Evolutionary conservation across 2,113 vertebrate genomes (phyloP).

Genomic region (Chaetura pelagica): DNA sequence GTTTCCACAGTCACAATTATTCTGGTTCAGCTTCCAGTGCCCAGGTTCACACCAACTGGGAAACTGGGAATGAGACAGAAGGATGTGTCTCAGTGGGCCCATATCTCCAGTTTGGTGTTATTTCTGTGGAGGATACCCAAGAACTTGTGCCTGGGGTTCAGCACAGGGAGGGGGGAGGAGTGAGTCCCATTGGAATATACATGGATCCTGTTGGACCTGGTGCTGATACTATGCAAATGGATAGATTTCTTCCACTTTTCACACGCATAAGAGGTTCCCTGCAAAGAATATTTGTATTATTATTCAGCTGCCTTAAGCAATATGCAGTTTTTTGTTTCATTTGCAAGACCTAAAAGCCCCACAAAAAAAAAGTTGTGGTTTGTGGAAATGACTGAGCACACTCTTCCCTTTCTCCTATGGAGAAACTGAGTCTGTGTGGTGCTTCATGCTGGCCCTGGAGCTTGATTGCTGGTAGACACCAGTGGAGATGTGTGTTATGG

Average conservation of each 20-base stretch:
- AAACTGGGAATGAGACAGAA: neutral
- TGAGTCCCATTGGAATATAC: neutral
- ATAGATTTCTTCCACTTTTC: neutral
- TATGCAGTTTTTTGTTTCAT: neutral
- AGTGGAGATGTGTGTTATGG: neutral
- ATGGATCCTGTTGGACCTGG: neutral
- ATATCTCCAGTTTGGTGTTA: neutral
- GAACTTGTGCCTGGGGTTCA: neutral
- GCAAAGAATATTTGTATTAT: neutral
- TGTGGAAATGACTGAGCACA: neutral
- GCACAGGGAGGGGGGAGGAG: neutral
- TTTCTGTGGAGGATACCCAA: rapidly evolving
- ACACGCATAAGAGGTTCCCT: neutral
- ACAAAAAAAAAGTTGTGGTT: neutral
- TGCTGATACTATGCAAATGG: neutral
- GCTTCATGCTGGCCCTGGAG: rapidly evolving
- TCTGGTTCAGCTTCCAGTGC: neutral
- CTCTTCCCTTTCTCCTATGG: neutral
- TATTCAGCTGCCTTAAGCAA: neutral
- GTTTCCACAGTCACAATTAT: neutral
- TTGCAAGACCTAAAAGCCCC: neutral
- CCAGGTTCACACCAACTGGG: neutral
- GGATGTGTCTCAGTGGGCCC: neutral
- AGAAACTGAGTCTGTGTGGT: neutral
- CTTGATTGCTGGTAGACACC: neutral